Evolutionary conservation across 2,113 vertebrate genomes (phyloP).

Genomic region (Himantopus leucocephalus): DNA sequence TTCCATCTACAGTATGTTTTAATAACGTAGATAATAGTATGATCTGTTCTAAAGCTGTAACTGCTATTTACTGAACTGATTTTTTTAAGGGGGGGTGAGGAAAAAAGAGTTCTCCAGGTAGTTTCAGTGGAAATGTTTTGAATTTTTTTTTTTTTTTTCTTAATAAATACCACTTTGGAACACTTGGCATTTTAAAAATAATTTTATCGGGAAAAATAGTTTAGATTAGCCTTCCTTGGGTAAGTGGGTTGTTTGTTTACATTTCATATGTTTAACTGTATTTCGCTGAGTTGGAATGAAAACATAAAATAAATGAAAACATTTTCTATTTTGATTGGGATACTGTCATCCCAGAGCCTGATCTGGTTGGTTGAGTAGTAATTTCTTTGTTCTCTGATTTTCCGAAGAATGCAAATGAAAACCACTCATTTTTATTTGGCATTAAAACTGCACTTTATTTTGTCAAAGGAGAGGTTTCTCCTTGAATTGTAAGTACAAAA

Average conservation of each 20-base stretch:
- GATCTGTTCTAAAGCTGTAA: slow-evolving; percentile 28
- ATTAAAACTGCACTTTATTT: slow-evolving; percentile 79
- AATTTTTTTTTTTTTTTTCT: background rate
- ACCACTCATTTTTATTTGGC: slow-evolving; percentile 81
- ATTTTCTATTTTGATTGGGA: slow-evolving; percentile 77
- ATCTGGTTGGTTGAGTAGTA: slow-evolving; percentile 78
- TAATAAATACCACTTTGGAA: background rate
- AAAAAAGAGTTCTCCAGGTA: slow-evolving; percentile 6
- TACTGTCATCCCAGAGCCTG: slow-evolving; percentile 72
- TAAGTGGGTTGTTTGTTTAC: slow-evolving; percentile 59
- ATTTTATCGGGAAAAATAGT: slow-evolving; percentile 8
- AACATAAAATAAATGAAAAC: slow-evolving; percentile 73
- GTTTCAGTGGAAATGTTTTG: slow-evolving; percentile 4
- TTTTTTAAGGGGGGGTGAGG: background rate
- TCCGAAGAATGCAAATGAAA: slow-evolving; percentile 81
- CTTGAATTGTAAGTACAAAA: slow-evolving; percentile 82
- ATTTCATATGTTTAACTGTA: slow-evolving; percentile 64
- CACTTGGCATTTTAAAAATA: background rate
- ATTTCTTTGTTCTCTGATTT: slow-evolving; percentile 84
- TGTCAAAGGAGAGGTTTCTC: slow-evolving; percentile 80
- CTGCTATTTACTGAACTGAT: background rate
- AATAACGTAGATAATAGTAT: background rate
- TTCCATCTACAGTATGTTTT: slow-evolving; percentile 10
- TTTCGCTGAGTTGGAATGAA: slow-evolving; percentile 65
- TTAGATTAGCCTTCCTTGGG: background rate